Evolutionary conservation across 1,140 invertebrate genomes (phyloP).

Genomic region (Leguminivora glycinivorella): DNA sequence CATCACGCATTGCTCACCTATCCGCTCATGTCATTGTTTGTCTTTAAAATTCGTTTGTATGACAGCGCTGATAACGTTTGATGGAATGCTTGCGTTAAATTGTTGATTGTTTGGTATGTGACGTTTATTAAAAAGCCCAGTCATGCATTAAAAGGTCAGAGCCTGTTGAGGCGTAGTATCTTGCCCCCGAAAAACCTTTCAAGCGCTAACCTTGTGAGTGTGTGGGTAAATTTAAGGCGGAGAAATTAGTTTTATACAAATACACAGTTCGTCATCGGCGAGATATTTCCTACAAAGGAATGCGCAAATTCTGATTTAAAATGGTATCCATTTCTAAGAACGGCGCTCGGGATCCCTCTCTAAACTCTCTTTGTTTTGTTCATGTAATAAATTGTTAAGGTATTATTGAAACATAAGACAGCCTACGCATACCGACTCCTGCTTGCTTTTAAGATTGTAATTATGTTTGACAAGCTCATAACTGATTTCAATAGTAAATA

Average conservation of each 20-base stretch:
- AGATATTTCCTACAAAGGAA: neutral
- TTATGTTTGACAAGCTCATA: too few species aligned
- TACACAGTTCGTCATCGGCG: neutral
- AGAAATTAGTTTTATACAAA: neutral
- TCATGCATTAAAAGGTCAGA: slow-evolving; percentile 22
- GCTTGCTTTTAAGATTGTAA: slow-evolving; percentile 10
- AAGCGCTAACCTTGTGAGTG: neutral
- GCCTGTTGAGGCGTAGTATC: neutral
- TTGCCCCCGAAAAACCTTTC: neutral
- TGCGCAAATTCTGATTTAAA: neutral
- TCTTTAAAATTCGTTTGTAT: slow-evolving; percentile 16
- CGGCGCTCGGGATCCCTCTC: neutral
- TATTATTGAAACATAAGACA: neutral
- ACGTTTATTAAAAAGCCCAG: slow-evolving; percentile 16
- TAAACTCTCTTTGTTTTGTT: neutral
- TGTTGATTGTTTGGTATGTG: slow-evolving; percentile 17
- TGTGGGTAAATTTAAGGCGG: neutral
- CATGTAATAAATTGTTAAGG: neutral
- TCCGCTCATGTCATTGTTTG: neutral
- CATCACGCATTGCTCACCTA: slow-evolving; percentile 32
- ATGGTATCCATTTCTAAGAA: neutral
- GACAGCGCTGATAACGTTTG: slow-evolving; percentile 24
- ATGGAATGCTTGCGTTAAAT: slow-evolving; percentile 24
- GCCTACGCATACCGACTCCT: neutral
- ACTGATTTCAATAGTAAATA: too few species aligned